phyloP scores from a whole-genome alignment of 2,888 invertebrate genomes.

The Halictus ligatus region DNA sequence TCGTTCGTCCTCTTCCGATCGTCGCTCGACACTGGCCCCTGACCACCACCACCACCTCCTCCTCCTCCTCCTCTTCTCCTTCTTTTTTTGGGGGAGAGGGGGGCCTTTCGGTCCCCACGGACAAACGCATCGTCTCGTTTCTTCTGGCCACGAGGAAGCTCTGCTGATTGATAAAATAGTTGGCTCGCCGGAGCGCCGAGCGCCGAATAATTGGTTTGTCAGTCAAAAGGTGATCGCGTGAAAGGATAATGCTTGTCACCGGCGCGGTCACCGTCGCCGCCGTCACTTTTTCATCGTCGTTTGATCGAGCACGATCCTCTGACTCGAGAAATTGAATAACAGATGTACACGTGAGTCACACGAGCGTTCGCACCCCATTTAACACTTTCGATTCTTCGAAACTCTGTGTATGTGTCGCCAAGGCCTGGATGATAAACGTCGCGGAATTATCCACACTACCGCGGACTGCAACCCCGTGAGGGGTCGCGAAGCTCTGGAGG shows the following conservation, averaged over 20 bases:
- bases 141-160: conserved; percentile 56
- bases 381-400: too few relatives aligned
- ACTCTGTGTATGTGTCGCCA: too few relatives aligned
- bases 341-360: background rate
- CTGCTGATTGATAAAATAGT: conserved; percentile 72
- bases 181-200: conserved; percentile 60
- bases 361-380: too few relatives aligned
- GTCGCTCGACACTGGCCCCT: background rate
- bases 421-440: too few relatives aligned
- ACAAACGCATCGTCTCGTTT: conserved; percentile 35
- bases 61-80: conserved; percentile 24
- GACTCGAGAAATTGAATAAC: background rate
- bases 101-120: background rate
- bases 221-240: conserved; percentile 65
- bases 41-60: background rate
- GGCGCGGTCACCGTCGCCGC: conserved; percentile 22
- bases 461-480: too few relatives aligned
- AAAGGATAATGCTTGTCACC: conserved; percentile 66
- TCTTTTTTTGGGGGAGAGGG: background rate
- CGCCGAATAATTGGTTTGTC: conserved; percentile 69
- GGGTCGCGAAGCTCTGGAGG: too few relatives aligned
- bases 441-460: too few relatives aligned
- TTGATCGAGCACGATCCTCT: background rate
- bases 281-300: conserved; percentile 34
- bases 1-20: conserved; percentile 20